Evolutionary conservation across 2,888 invertebrate genomes (phyloP), one percentile per base, ranked within the genome.

Genomic region (Tetramorium bicarinatum): DNA sequence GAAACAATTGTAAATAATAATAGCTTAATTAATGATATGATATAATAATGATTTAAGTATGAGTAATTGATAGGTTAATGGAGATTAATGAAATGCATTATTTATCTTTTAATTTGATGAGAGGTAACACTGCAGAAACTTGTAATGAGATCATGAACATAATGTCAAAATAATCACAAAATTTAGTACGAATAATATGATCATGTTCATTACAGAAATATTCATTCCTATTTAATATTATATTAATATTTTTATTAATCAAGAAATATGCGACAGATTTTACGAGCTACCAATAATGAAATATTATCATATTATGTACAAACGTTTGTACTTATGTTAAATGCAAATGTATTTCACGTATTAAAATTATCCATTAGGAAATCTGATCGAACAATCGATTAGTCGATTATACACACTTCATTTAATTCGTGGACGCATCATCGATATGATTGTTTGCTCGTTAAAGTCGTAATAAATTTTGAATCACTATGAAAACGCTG

Each of bases 81-180:
- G 2, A 72, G 18, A 54, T 71, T 56, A 56, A 72, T 25, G 2
- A 54, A 71, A 18, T 29, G 18, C 6, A 38, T 71, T 29, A 44
- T 18, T 66, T 66, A 44, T 8, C 13, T 25, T 44, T 25, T 13
- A 11, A 64, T 34, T 38, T 52, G n/a, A 13, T 29, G 34, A 52
- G n/a, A 69, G 11, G 34, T 69, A 52, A 15, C 29, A 47, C 29
- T 41, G 38, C 38, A 66, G 25, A 69, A 69, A 71, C 8, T n/a
- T 38, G 21, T 71, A 52, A 47, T 66, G 7, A 15, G n/a, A 52
- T 11, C 0, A 21, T 34, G 3, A 25, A 18, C 6, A 66, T 44
- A 47, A 47, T 67, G 13, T 41, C 13, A 1, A 62, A n/a, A 38
- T 56, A 59, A 59, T 62, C 3, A 62, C 2, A 6, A 3, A 62